Conservation (phyloP, 1,140 invertebrate species). For the Hyles euphorbiae region DNA sequence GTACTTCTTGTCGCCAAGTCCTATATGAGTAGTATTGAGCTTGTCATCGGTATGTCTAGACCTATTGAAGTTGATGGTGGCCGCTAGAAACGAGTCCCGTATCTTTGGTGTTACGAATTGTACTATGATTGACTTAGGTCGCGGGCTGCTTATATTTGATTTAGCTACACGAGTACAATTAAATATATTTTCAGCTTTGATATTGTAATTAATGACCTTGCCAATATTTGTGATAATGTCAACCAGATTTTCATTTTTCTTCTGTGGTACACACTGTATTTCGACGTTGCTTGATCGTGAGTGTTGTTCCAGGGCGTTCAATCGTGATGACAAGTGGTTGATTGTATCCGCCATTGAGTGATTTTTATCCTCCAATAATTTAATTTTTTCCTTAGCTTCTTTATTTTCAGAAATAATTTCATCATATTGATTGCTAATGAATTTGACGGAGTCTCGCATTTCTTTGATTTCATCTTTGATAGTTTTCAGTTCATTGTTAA, state of each 20-base stretch:
- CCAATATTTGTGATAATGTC: background rate
- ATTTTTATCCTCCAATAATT: slow-evolving; percentile 18
- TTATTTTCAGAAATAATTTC: slow-evolving; percentile 19
- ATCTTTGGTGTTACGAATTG: background rate
- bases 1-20: background rate
- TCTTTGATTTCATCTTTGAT: slow-evolving; percentile 24
- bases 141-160: background rate
- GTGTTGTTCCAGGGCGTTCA: slow-evolving; percentile 26
- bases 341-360: slow-evolving; percentile 14
- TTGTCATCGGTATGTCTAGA: background rate
- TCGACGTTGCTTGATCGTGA: slow-evolving; percentile 24
- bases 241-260: slow-evolving; percentile 1
- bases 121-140: slow-evolving; percentile 1
- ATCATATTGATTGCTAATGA: slow-evolving; percentile 23
- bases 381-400: slow-evolving; percentile 12
- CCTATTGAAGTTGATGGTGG: slow-evolving; percentile 2
- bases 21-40: slow-evolving; percentile 1
- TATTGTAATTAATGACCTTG: background rate
- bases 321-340: slow-evolving; percentile 10
- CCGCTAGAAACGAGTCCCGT: slow-evolving; percentile 1
- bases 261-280: slow-evolving; percentile 21
- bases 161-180: background rate
- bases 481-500: slow-evolving; percentile 17
- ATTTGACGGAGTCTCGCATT: slow-evolving; percentile 20
- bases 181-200: slow-evolving; percentile 1